Conservation (phyloP, 2,888 invertebrate species). For the Steinernema carpocapsae region DNA sequence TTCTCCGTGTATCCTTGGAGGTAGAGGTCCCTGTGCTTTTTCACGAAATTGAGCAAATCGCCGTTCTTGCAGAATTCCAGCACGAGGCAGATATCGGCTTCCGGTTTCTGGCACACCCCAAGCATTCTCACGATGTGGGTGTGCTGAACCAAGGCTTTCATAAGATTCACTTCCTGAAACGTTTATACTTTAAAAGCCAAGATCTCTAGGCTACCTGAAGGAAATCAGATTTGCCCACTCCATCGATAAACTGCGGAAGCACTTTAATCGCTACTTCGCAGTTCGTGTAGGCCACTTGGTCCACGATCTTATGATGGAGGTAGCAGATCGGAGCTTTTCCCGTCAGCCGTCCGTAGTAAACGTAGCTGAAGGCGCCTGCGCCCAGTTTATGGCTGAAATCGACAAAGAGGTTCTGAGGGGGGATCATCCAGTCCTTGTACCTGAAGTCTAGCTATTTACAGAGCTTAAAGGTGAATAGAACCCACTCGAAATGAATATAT, state of each 20-base stretch:
- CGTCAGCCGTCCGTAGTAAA: slow-evolving; percentile 16
- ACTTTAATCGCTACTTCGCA: slow-evolving; percentile 58
- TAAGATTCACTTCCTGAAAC: slow-evolving; percentile 21
- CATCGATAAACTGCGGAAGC: slow-evolving; percentile 57
- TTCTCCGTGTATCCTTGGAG: neutral
- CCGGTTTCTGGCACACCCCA: slow-evolving; percentile 24
- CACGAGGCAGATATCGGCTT: slow-evolving; percentile 12
- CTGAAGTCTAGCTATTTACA: neutral
- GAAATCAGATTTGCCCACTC: slow-evolving; percentile 22
- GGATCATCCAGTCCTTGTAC: slow-evolving; percentile 21
- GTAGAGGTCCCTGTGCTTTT: neutral
- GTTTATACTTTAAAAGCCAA: neutral
- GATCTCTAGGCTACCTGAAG: neutral
- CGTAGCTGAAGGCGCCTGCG: slow-evolving; percentile 16
- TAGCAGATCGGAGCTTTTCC: slow-evolving; percentile 13
- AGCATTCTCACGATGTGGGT: slow-evolving; percentile 15
- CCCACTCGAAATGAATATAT: slow-evolving; percentile 15
- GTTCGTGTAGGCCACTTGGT: neutral
- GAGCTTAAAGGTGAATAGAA: neutral
- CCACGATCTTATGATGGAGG: slow-evolving; percentile 14
- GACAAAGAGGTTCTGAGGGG: neutral
- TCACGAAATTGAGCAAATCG: slow-evolving; percentile 2
- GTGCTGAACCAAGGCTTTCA: slow-evolving; percentile 23
- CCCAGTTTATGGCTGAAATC: slow-evolving; percentile 13
- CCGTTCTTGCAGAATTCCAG: slow-evolving; percentile 28